Base-by-base conservation (phyloP, 2,888 invertebrate species). In the Cheilosia vulpina region DNA sequence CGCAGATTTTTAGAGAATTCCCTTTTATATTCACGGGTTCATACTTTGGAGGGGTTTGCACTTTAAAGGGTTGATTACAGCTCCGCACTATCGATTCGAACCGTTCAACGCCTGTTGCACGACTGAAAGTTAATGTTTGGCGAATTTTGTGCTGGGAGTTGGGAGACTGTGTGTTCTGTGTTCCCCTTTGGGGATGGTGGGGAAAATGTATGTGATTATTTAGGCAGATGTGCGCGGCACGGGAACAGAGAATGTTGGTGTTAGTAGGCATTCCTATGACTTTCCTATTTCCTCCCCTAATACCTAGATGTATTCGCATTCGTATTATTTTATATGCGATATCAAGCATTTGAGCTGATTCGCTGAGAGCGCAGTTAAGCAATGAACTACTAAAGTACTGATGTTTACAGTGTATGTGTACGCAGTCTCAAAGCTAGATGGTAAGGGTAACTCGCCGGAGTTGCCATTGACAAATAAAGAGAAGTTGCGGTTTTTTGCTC, bases 71-170 rank as follows among this genome's bases (percentile, higher is more conserved):
- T 13, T 21, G 31, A 31, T 65, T 45, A 58, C 13, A 21, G 52
- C 27, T 47, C 31, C 47, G 24, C 53, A 27, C 52, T 79, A 57
- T 71, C 47, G 58, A 79, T 53, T 63, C 38, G 27, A 53, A 75
- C 83, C 68, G 75, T 69, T 84, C 84, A 53, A 85, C 80, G 84
- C 84, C 84, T 85, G 84, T 85, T 85, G 84, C 84, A 80, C 76
- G 80, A 85, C 84, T 85, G 55, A 83, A 71, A 66, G 57, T 60
- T 85, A 53, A 57, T 60, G 34, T 47, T 65, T 38, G 60, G 65
- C 24, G 78, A 31, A 9, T 31, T 9, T 45, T 69, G n/a, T 53
- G 34, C 38, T 38, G 21, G 31, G 24, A 11, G 34, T 27, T 38
- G 21, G 31, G 24, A 11, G n/a, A 21, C 47, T 17, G 45, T 31